These are phyloP conservation scores for Drosophila helvetica DNA, from an alignment of 2,888 invertebrate species.

Conservation along the genomic window DNA sequence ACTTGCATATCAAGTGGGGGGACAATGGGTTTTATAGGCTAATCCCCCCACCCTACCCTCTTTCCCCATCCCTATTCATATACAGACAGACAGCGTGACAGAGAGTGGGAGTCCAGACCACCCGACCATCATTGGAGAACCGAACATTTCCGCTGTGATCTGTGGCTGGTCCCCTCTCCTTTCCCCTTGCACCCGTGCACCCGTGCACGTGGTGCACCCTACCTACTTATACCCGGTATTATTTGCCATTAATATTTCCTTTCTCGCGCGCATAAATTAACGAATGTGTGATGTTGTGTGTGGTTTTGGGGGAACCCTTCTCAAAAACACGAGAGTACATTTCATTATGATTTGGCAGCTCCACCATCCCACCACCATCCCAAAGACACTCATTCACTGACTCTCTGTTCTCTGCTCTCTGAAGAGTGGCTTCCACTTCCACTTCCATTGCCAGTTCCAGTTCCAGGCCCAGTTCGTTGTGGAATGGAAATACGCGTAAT, in stretches of 20 bases:
- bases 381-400: slow-evolving; percentile 12
- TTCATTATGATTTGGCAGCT: slow-evolving; percentile 48
- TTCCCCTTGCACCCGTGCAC: background rate
- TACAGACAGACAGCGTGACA: background rate
- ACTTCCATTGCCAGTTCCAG: slow-evolving; percentile 7
- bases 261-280: slow-evolving; percentile 76
- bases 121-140: slow-evolving; percentile 49
- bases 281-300: slow-evolving; percentile 26
- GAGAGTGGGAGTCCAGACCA: background rate
- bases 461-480: slow-evolving; percentile 10
- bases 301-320: slow-evolving; percentile 61
- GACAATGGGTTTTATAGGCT: slow-evolving; percentile 6
- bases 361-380: background rate
- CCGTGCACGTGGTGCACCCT: slow-evolving; percentile 20
- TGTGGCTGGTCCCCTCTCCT: background rate
- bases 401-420: background rate
- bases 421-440: slow-evolving; percentile 19
- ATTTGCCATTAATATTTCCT: slow-evolving; percentile 74
- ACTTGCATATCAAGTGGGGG: slow-evolving; percentile 13
- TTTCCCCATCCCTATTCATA: background rate
- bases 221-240: slow-evolving; percentile 15
- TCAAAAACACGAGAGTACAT: slow-evolving; percentile 23
- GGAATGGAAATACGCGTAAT: slow-evolving; percentile 20
- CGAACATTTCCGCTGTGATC: slow-evolving; percentile 55
- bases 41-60: background rate